A percentile compares a stretch with the other conserved stretches of the same genome.
phyloP scores from a whole-genome alignment of 2,888 invertebrate species.

The Pterostichus madidus region DNA sequence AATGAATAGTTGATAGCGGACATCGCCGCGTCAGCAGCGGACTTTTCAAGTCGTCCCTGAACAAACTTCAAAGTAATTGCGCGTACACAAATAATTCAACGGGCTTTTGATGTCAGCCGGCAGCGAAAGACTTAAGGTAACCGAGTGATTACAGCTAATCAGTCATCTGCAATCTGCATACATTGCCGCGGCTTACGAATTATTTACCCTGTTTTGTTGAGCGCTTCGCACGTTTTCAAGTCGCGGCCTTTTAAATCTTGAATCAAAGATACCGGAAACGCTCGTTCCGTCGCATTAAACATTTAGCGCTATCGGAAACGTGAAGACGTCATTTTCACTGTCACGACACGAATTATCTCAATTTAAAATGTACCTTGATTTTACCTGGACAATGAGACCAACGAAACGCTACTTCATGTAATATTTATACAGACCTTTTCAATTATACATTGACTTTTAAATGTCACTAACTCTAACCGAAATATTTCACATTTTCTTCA shows the following conservation, averaged over 20 bases:
- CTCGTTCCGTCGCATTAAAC: conserved; percentile 55
- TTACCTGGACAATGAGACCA: conserved; percentile 27
- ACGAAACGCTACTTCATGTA: conserved; percentile 7
- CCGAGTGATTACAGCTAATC: conserved; percentile 73
- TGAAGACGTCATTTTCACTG: conserved; percentile 51
- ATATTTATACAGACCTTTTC: conserved; percentile 17
- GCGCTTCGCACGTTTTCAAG: conserved; percentile 50
- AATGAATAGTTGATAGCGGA: conserved; percentile 60
- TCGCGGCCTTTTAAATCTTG: conserved; percentile 58
- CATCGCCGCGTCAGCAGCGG: conserved; percentile 48
- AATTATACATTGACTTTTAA: conserved; percentile 6
- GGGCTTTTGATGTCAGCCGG: conserved; percentile 73
- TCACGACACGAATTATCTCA: conserved; percentile 53
- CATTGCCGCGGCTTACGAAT: conserved; percentile 69
- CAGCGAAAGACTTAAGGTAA: conserved; percentile 69
- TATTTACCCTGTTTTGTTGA: conserved; percentile 68
- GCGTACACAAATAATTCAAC: conserved; percentile 73
- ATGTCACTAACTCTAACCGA: not conserved
- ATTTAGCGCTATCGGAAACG: conserved; percentile 48
- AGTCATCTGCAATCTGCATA: conserved; percentile 74
- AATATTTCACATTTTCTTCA: not conserved
- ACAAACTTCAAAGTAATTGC: conserved; percentile 74
- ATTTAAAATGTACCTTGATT: conserved; percentile 49
- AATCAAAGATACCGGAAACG: conserved; percentile 61
- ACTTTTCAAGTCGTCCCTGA: conserved; percentile 67